These are phyloP conservation scores for Drosophila subobscura DNA, from an alignment of 1,140 invertebrate genomes.

Conservation along the genomic window DNA sequence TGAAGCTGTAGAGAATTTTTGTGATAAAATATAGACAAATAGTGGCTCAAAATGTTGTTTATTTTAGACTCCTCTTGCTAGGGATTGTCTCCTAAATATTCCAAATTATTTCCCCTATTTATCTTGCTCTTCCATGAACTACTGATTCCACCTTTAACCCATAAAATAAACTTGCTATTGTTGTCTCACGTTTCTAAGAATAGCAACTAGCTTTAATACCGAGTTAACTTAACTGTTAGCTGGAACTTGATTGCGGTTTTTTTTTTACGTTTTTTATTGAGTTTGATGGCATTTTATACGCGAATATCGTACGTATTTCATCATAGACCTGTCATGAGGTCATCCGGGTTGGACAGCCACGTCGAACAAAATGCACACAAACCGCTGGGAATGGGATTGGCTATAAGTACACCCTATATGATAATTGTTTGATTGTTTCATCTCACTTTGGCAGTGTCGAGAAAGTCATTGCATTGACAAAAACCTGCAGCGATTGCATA, in stretches of 20 bases:
- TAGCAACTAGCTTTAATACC: too few relatives aligned
- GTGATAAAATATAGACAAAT: too few relatives aligned
- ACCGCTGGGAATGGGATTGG: slow-evolving; percentile 15
- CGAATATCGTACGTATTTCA: slow-evolving; percentile 56
- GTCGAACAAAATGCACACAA: slow-evolving; percentile 5
- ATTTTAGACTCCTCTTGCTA: too few relatives aligned
- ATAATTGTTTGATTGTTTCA: slow-evolving; percentile 35
- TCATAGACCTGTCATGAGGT: slow-evolving; percentile 56
- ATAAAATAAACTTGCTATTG: too few relatives aligned
- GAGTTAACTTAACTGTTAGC: too few relatives aligned
- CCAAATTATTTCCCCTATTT: too few relatives aligned
- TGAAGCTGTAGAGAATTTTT: too few relatives aligned
- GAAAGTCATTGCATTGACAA: slow-evolving; percentile 13
- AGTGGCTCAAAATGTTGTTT: too few relatives aligned
- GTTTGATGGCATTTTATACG: slow-evolving; percentile 47
- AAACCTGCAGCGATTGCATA: slow-evolving; percentile 36
- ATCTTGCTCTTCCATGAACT: too few relatives aligned
- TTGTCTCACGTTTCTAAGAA: too few relatives aligned
- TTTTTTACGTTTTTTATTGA: slow-evolving; percentile 46
- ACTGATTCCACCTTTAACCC: too few relatives aligned
- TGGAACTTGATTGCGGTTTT: slow-evolving; percentile 7
- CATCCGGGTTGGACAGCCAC: slow-evolving; percentile 22
- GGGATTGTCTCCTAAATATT: too few relatives aligned
- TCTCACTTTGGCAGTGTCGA: background rate
- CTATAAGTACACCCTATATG: slow-evolving; percentile 31